A percentile compares a stretch with the other conserved stretches of the same genome.
Evolutionary conservation across 1,140 invertebrate species (phyloP).

Genomic region (Watersipora subatra): DNA sequence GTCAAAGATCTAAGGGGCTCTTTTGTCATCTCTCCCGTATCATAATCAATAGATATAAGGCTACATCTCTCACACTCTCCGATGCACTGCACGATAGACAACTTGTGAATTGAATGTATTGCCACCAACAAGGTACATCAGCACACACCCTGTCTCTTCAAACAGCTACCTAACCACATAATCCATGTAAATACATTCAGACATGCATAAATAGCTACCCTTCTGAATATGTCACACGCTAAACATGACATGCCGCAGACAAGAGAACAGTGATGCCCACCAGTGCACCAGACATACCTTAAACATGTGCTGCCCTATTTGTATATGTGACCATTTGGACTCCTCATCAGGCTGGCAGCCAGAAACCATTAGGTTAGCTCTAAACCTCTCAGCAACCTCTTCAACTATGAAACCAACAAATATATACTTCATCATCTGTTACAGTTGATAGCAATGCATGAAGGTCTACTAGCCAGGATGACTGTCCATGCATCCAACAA

Average conservation of each 20-base stretch:
- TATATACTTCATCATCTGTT: background rate
- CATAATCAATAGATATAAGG: background rate
- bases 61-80: background rate
- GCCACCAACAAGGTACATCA: too few relatives aligned
- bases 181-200: too few relatives aligned
- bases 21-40: background rate
- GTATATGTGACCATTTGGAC: constrained; percentile 53
- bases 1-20: background rate
- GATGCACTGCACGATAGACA: background rate
- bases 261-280: background rate
- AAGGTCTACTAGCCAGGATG: too few relatives aligned
- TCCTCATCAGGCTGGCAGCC: constrained; percentile 53
- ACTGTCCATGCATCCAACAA: too few relatives aligned
- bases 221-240: too few relatives aligned
- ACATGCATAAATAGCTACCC: too few relatives aligned
- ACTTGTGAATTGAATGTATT: background rate
- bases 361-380: constrained; percentile 47
- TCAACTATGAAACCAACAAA: constrained; percentile 19
- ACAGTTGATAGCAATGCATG: background rate
- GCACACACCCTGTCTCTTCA: too few relatives aligned
- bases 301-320: too few relatives aligned
- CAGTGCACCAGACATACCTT: too few relatives aligned
- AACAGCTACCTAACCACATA: too few relatives aligned
- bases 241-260: background rate
- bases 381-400: constrained; percentile 44